These are phyloP conservation scores for Trialeurodes vaporariorum DNA, from an alignment of 1,140 invertebrate genomes.

Conservation along the genomic window DNA sequence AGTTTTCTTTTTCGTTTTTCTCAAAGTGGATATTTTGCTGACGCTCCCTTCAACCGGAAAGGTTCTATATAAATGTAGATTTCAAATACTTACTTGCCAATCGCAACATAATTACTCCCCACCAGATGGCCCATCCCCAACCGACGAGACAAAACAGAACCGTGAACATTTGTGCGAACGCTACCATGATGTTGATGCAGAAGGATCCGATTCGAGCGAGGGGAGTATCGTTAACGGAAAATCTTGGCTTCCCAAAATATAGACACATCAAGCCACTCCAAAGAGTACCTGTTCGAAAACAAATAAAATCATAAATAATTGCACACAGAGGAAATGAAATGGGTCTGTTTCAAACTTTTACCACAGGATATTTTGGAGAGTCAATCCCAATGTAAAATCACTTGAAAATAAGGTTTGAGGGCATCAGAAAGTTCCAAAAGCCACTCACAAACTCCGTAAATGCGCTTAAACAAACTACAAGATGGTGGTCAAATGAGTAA, in stretches of 20 bases:
- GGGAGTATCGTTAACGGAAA: conserved; percentile 56
- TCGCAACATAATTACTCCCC: conserved; percentile 81
- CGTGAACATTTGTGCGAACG: conserved; percentile 75
- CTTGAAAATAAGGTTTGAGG: too few species aligned
- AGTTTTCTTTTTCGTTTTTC: too few species aligned
- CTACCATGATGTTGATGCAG: conserved; percentile 73
- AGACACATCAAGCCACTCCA: conserved; percentile 75
- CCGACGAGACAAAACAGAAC: conserved; percentile 90
- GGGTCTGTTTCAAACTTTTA: too few species aligned
- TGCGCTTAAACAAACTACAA: too few species aligned
- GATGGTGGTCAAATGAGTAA: too few species aligned
- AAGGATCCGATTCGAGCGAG: conserved; percentile 60
- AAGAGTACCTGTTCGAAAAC: conserved; percentile 58
- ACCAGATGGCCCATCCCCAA: conserved; percentile 96
- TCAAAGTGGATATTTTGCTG: too few species aligned
- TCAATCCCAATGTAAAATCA: too few species aligned
- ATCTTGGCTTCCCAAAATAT: conserved; percentile 77
- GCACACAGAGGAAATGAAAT: background rate
- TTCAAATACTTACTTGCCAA: conserved; percentile 62
- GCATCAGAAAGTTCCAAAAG: too few species aligned
- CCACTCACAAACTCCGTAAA: too few species aligned
- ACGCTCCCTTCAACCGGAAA: too few species aligned
- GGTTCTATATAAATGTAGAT: too few species aligned
- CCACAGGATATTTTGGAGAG: too few species aligned
- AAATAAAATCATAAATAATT: conserved; percentile 11